These are phyloP conservation scores for Phengaris alcon DNA, from an alignment of 2,888 invertebrate species.

Conservation along the genomic window DNA sequence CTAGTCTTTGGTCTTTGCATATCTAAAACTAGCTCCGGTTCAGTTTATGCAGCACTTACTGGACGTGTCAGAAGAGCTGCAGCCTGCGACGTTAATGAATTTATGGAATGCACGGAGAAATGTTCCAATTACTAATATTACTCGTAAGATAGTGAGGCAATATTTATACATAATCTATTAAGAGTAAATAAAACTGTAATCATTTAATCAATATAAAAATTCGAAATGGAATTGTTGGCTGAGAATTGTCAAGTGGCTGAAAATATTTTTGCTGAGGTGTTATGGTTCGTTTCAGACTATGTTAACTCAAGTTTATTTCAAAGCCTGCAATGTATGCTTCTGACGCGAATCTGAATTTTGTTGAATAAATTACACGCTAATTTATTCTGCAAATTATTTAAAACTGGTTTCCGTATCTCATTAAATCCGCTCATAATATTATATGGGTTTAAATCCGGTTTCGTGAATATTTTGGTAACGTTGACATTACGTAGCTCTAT, in stretches of 20 bases:
- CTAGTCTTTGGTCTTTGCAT: background rate
- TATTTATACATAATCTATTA: no score
- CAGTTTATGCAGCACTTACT: background rate
- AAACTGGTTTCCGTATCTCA: constrained; percentile 5
- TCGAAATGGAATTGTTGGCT: no score
- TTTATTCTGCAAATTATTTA: constrained; percentile 7
- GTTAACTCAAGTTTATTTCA: no score
- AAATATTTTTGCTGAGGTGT: no score
- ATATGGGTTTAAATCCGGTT: background rate
- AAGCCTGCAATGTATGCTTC: background rate
- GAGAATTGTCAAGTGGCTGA: no score
- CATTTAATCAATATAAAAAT: no score
- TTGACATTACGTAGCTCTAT: background rate
- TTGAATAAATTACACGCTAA: constrained; percentile 14
- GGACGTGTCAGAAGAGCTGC: background rate
- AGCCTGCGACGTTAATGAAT: background rate
- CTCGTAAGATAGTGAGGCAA: no score
- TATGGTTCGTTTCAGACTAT: no score
- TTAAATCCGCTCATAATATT: background rate
- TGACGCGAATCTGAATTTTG: background rate
- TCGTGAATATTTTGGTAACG: background rate
- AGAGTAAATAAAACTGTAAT: no score
- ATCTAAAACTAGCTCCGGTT: background rate
- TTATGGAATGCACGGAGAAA: background rate
- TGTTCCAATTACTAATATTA: background rate